Evolutionary conservation across 2,888 invertebrate species (phyloP), one percentile per base, ranked within the genome.

Genomic region (Urechis unicinctus): DNA sequence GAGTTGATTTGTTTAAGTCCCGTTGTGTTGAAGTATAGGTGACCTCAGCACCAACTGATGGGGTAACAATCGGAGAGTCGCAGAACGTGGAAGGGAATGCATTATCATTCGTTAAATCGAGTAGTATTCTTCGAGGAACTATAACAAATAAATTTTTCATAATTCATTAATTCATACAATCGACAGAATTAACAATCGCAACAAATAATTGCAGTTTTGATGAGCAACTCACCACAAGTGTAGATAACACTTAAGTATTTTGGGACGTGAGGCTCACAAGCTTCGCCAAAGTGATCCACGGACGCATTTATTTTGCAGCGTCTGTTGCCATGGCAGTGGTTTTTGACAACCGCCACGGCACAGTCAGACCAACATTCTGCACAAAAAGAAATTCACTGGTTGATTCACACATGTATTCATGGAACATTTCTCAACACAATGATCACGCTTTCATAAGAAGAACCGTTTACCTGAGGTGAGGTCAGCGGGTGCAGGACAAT

Each of bases 271-370:
- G 61, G 50, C 9, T 71, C 66, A 62, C 79, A 79, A 1, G 75
- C 75, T 56, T 73, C 69, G 24, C 77, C 78, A 60, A 79, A 72
- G 42, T 68, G 62, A 53, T 64, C 61, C 47, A 67, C 68, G 41
- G 65, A 63, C 3, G 71, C 73, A n/a, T 65, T 61, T 44, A 78
- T 62, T n/a, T 66, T 66, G 58, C 77, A 77, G 3, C 68, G 62
- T 41, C 77, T 70, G 29, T 70, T 69, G 2, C 77, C 78, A 58
- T 80, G 79, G 59, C 87, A 85, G 66, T 86, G 84, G 71, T 87
- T 84, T 87, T 92, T 90, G 53, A 92, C 88, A 22, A 88, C 89
- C 80, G 93, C 91, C n/a, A 91, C 89, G 3, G 91, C 90, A 78
- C 89, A 89, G 67, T 88, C 87, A 65, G 88, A 88, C 77, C 89